Evolutionary conservation across 2,797 vertebrate species (phyloP).

Genomic region (Chrysolophus pictus): DNA sequence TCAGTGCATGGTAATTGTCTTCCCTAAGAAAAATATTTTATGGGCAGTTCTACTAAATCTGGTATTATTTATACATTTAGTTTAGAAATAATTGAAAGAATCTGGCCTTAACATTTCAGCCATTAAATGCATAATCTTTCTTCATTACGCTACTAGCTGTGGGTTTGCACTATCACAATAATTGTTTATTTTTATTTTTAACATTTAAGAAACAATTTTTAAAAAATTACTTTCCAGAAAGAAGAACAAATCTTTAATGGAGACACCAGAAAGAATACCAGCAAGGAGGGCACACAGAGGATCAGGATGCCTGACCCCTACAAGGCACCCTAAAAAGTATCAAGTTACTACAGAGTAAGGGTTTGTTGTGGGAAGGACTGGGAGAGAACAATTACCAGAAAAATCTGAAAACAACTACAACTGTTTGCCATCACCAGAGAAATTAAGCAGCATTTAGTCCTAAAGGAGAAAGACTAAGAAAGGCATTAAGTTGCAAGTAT

Average conservation of each 20-base stretch:
- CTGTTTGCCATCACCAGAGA: not conserved
- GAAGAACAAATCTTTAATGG: not conserved
- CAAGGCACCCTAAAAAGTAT: not conserved
- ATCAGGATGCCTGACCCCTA: not conserved
- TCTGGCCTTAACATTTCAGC: not conserved
- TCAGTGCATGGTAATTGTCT: not conserved
- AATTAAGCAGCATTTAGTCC: not conserved
- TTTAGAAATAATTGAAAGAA: not conserved
- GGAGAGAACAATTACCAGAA: not conserved
- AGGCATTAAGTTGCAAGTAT: not conserved
- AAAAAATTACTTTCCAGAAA: not conserved
- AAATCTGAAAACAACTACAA: not conserved
- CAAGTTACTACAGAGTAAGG: not conserved
- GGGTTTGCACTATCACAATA: not conserved
- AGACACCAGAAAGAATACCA: not conserved
- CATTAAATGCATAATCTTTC: not conserved
- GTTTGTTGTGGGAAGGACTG: not conserved
- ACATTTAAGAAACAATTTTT: not conserved
- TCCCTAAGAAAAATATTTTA: not conserved
- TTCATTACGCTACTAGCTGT: not conserved
- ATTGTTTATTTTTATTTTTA: too few relatives aligned
- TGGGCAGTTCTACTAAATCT: not conserved
- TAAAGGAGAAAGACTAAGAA: not conserved
- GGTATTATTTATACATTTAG: not conserved
- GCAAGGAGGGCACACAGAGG: not conserved